phyloP scores from a whole-genome alignment of 2,888 invertebrate species.

The Spilarctia lutea region DNA sequence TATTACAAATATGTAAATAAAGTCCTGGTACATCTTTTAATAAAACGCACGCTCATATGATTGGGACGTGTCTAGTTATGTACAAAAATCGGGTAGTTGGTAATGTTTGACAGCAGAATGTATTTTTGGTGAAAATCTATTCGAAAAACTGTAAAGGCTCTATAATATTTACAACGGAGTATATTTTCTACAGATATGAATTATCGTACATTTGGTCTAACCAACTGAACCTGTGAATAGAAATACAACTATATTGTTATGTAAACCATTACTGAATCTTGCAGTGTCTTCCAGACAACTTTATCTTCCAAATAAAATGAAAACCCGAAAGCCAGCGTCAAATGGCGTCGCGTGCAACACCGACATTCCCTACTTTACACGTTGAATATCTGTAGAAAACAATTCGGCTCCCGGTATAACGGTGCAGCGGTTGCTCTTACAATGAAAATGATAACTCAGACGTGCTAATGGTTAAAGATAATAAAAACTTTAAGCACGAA shows the following conservation, averaged over 20 bases:
- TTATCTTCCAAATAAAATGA: slow-evolving; percentile 47
- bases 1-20: too few relatives aligned
- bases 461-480: slow-evolving; percentile 13
- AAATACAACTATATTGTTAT: slow-evolving; percentile 11
- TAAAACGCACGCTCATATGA: too few relatives aligned
- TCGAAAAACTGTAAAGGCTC: too few relatives aligned
- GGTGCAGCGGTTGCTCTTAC: slow-evolving; percentile 38
- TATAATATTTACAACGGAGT: neutral
- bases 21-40: too few relatives aligned
- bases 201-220: neutral
- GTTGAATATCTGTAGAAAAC: slow-evolving; percentile 49
- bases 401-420: slow-evolving; percentile 40
- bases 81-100: too few relatives aligned
- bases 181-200: neutral
- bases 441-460: slow-evolving; percentile 42
- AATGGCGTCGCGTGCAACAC: slow-evolving; percentile 43
- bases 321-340: slow-evolving; percentile 31
- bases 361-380: slow-evolving; percentile 46
- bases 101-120: too few relatives aligned
- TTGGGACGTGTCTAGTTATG: too few relatives aligned
- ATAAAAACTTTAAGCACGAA: slow-evolving; percentile 9
- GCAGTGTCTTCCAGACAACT: slow-evolving; percentile 41
- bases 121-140: too few relatives aligned
- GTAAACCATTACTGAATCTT: slow-evolving; percentile 32
- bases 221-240: neutral